phyloP scores from a whole-genome alignment of 1,140 invertebrate genomes.

The Drosophila miranda region DNA sequence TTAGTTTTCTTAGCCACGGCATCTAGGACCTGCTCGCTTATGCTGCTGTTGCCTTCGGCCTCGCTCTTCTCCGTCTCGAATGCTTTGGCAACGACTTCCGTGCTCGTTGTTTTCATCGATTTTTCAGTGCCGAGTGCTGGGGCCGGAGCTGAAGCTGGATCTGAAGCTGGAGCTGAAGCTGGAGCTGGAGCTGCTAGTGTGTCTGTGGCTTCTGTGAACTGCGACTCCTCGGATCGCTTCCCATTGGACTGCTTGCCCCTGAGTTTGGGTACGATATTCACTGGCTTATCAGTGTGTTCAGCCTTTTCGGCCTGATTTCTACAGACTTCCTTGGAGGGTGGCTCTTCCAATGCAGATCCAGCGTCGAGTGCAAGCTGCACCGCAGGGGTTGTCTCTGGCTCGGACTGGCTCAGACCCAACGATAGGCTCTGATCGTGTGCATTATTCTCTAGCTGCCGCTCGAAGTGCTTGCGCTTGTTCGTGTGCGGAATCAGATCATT shows the following conservation, averaged over 20 bases:
- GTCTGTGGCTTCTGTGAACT: conserved; percentile 21
- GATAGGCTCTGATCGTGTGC: conserved; percentile 4
- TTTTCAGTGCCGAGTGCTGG: conserved; percentile 10
- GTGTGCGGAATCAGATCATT: conserved; percentile 76
- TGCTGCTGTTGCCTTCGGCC: conserved; percentile 31
- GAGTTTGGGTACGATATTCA: conserved; percentile 80
- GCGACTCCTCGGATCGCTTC: conserved; percentile 54
- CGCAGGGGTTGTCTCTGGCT: conserved; percentile 9
- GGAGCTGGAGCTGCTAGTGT: too few relatives aligned
- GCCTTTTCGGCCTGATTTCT: conserved; percentile 23
- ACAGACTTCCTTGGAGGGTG: conserved; percentile 19
- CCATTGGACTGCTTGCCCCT: conserved; percentile 82
- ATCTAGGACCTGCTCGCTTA: conserved; percentile 68
- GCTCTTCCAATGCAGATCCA: background rate
- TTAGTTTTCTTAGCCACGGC: conserved; percentile 77
- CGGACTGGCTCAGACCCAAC: background rate
- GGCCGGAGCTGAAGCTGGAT: too few relatives aligned
- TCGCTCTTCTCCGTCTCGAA: conserved; percentile 8
- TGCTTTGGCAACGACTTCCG: conserved; percentile 8
- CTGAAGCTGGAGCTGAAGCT: too few relatives aligned
- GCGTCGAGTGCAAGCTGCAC: conserved; percentile 9
- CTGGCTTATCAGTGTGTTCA: conserved; percentile 49
- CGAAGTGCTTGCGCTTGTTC: conserved; percentile 74
- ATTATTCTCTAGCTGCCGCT: conserved; percentile 39
- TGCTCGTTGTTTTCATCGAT: background rate